A percentile compares a stretch with the other conserved stretches of the same genome.
These are phyloP conservation scores for Tipula vernalis DNA, from an alignment of 2,888 invertebrate genomes.

Conservation along the genomic window DNA sequence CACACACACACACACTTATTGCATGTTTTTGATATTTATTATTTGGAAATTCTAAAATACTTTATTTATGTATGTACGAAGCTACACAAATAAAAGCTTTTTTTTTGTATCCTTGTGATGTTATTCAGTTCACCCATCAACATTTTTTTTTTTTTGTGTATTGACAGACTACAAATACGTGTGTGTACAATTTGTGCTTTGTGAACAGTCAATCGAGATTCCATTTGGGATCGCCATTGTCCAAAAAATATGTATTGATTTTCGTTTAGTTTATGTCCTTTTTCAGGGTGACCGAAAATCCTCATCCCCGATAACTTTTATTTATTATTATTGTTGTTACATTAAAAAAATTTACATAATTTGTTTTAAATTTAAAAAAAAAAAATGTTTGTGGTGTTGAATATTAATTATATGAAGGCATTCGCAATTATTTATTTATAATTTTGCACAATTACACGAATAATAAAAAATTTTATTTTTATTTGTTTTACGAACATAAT, in stretches of 20 bases:
- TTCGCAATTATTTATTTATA: background rate
- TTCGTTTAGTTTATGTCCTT: background rate
- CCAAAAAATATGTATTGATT: background rate
- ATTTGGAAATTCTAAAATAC: background rate
- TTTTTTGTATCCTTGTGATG: background rate
- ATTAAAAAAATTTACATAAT: background rate
- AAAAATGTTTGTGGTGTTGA: background rate
- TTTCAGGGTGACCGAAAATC: background rate
- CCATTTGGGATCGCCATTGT: no score
- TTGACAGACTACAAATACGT: no score
- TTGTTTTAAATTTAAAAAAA: background rate
- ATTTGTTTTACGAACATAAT: background rate
- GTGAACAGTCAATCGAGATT: background rate
- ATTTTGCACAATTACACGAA: background rate
- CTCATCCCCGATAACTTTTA: background rate
- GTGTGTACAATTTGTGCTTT: background rate
- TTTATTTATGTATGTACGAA: background rate
- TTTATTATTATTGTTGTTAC: background rate
- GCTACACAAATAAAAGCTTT: background rate
- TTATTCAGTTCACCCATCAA: background rate
- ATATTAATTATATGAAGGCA: background rate
- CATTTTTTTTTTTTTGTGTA: no score
- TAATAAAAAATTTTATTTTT: background rate
- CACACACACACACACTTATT: background rate
- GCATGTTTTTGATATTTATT: background rate